phyloP scores from a whole-genome alignment of 2,797 vertebrate genomes.

The Gadopsis bispinosus region DNA sequence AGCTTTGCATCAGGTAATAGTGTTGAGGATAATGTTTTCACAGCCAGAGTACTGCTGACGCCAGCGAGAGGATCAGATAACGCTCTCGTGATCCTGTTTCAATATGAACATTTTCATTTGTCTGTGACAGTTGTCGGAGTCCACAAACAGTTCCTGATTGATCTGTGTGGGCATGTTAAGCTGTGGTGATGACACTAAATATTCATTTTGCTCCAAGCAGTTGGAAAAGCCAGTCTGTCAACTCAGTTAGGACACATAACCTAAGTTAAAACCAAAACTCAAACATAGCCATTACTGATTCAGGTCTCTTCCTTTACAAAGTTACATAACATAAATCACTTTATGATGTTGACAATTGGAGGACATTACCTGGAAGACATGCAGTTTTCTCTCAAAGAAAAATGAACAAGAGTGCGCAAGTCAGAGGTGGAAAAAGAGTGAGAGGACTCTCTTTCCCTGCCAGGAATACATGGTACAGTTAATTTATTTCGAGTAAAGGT shows the following conservation, averaged over 20 bases:
- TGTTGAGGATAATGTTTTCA: slow-evolving; percentile 67
- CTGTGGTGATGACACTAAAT: slow-evolving; percentile 15
- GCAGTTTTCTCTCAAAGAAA: slow-evolving; percentile 48
- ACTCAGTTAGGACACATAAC: slow-evolving; percentile 45
- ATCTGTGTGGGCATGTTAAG: slow-evolving; percentile 15
- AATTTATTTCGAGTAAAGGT: slow-evolving; percentile 60
- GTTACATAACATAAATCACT: slow-evolving; percentile 61
- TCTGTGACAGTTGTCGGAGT: slow-evolving; percentile 13
- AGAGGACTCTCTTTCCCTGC: slow-evolving; percentile 43
- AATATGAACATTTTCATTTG: slow-evolving; percentile 46
- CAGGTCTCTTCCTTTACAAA: slow-evolving; percentile 59
- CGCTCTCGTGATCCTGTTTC: slow-evolving; percentile 42
- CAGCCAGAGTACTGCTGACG: slow-evolving; percentile 64
- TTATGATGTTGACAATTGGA: slow-evolving; percentile 58
- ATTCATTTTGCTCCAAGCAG: slow-evolving; percentile 26
- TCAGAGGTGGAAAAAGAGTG: slow-evolving; percentile 60
- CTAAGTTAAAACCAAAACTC: slow-evolving; percentile 35
- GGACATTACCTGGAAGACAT: slow-evolving; percentile 59
- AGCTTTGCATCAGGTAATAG: slow-evolving; percentile 72
- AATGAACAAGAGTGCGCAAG: slow-evolving; percentile 67
- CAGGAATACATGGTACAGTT: slow-evolving; percentile 59
- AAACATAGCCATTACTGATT: slow-evolving; percentile 55
- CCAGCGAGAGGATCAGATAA: slow-evolving; percentile 67
- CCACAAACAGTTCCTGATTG: slow-evolving; percentile 20
- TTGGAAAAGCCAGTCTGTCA: slow-evolving; percentile 54